Base-by-base conservation (phyloP, 2,797 vertebrate species). In the Hozukius guyotensis region DNA sequence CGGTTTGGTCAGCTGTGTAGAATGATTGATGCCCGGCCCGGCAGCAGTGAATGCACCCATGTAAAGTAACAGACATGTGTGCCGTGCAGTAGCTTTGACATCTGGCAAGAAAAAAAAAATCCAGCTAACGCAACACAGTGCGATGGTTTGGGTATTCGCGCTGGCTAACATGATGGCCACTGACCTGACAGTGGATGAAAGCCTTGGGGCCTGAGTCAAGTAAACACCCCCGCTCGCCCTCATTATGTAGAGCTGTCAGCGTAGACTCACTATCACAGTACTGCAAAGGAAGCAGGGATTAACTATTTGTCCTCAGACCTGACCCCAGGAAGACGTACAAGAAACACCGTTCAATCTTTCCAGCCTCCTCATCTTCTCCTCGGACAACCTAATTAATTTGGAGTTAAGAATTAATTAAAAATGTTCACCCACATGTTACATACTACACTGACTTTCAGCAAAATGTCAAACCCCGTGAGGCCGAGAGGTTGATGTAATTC, bases 211-310 rank as follows among this genome's bases (percentile, higher is more conserved):
- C n/a, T 68, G 34, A 87, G 84, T 77, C 53, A 73, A 90, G 85
- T 72, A 77, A 86, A 87, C 91, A 86, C 75, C 83, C 77, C 73
- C 75, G 65, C 78, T 79, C 65, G 62, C 34, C 83, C 86, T 92
- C 79, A 92, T 92, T 92, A 93, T 87, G 82, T 88, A 73, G 82
- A 90, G 85, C 87, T 89, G 90, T 91, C 88, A 87, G 81, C 7
- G 59, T 4, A n/a, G 80, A 79, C 71, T 63, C 70, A 60, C 78
- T 77, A 72, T 78, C 80, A 79, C 70, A 73, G 70, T 25, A 16
- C 53, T 29, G 78, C 73, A 72, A 72, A 81, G 82, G 61, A 83
- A 83, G 77, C 42, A 55, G 29, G n/a, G 57, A 82, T 75, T 22
- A 57, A 87, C 24, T 53, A 18, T 74, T 6, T 62, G 76, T 77